These are phyloP conservation scores for Emydocephalus ijimae DNA, from an alignment of 2,113 vertebrate species.

Conservation along the genomic window DNA sequence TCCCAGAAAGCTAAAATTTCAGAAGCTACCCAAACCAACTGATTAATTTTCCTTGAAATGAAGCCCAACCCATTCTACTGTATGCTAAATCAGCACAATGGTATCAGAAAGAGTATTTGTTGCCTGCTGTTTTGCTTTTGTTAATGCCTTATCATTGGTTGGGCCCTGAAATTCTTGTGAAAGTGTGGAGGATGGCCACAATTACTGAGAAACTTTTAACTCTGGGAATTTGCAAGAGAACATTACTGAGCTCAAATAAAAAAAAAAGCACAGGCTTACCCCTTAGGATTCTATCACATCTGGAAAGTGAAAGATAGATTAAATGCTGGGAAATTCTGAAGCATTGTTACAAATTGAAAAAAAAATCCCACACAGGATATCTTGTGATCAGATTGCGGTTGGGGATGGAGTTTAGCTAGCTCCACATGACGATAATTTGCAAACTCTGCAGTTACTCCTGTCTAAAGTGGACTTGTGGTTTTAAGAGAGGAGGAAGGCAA, in stretches of 20 bases:
- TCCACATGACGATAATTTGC: conserved; percentile 37
- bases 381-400: conserved; percentile 24
- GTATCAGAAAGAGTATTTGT: neutral
- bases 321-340: conserved; percentile 45
- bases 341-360: conserved; percentile 36
- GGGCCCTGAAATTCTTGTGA: conserved; percentile 21
- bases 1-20: neutral
- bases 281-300: conserved; percentile 49
- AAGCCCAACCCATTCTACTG: neutral
- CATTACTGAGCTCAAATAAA: conserved; percentile 35
- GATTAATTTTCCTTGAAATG: neutral
- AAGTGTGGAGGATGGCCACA: conserved; percentile 40
- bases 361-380: neutral
- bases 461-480: neutral
- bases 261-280: conserved; percentile 32
- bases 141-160: neutral
- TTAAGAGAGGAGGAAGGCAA: conserved; percentile 16
- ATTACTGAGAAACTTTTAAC: conserved; percentile 38
- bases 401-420: conserved; percentile 28
- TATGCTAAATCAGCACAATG: neutral
- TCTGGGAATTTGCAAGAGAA: conserved; percentile 45
- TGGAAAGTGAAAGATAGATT: conserved; percentile 42
- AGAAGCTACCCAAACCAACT: neutral
- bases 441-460: neutral
- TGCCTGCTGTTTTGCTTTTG: neutral